Evolutionary conservation across 2,888 invertebrate species (phyloP), one percentile per base, ranked within the genome.

Genomic region (Cataglyphis altisquamis): DNA sequence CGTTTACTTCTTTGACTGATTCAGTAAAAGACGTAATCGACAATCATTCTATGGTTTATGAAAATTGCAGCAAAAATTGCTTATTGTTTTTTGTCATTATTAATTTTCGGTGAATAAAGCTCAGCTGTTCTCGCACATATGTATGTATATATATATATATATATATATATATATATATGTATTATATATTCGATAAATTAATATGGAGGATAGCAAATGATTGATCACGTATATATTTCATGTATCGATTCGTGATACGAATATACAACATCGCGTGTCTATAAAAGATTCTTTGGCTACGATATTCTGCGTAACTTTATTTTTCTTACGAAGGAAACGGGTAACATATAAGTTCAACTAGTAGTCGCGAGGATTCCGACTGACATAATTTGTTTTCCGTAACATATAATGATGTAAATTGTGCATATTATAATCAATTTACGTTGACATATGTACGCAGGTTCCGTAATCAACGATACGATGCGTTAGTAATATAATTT

Each of bases 351-450:
- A 70, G 21, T 32, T 57, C 48, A 80, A 80, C 70, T 68, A 60
- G 45, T 57, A 78, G 45, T 45, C 41, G 29, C 29, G 39, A 77
- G 21, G 39, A 80, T 70, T 36, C 18, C 36, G n/a, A 60, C 70
- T 80, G 78, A 70, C 45, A 60, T 80, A 80, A 62, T 80, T 48
- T 70, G 68, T 80, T 80, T 62, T 36, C n/a, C 36, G 36, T 57
- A 57, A 57, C 21, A n/a, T 67, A 41, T 67, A 67, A 78, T 78
- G 70, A 80, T 36, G 70, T 70, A 60, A 80, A 48, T 77, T 67
- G 66, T 62, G 45, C 45, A 45, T 70, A 45, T 18, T 36, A 32
- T 68, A 70, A 70, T 80, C 70, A 70, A 70, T 80, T 78, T 78
- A 48, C 45, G 36, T 8, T 48, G 36, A 62, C 48, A 60, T 25